Conservation (phyloP, 2,888 invertebrate species). For the Latrodectus elegans region DNA sequence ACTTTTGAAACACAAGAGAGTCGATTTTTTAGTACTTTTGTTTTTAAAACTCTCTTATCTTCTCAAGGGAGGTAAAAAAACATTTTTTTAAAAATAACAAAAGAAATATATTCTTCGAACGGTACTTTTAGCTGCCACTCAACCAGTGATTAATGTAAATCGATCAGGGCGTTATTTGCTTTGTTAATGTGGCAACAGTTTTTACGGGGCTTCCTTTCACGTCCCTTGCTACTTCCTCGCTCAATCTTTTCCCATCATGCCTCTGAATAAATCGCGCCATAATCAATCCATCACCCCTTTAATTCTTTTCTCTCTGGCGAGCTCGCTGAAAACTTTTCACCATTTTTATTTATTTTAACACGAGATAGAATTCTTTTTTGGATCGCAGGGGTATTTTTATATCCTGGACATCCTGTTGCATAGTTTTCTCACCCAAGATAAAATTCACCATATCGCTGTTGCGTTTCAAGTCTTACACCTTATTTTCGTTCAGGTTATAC, state of each 20-base stretch:
- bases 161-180: conserved; percentile 67
- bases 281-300: conserved; percentile 66
- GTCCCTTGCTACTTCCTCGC: conserved; percentile 31
- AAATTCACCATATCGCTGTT: conserved; percentile 7
- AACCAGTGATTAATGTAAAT: conserved; percentile 67
- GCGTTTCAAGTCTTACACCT: conserved; percentile 9
- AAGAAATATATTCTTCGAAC: conserved; percentile 17
- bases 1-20: conserved; percentile 63
- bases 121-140: conserved; percentile 67
- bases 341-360: conserved; percentile 63
- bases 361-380: conserved; percentile 29
- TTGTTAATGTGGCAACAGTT: conserved; percentile 69
- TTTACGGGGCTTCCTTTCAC: conserved; percentile 52
- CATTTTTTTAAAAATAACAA: conserved; percentile 40
- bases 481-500: conserved; percentile 15
- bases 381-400: conserved; percentile 32
- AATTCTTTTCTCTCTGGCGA: conserved; percentile 52
- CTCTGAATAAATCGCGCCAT: conserved; percentile 67
- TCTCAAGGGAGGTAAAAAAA: conserved; percentile 20
- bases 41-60: conserved; percentile 50
- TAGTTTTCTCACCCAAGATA: conserved; percentile 40
- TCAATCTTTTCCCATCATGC: conserved; percentile 67
- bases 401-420: conserved; percentile 56
- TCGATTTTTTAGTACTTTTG: conserved; percentile 45
- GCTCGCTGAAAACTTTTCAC: conserved; percentile 45